Conservation (phyloP, 1,140 invertebrate genomes). For the Drosophila varians region DNA sequence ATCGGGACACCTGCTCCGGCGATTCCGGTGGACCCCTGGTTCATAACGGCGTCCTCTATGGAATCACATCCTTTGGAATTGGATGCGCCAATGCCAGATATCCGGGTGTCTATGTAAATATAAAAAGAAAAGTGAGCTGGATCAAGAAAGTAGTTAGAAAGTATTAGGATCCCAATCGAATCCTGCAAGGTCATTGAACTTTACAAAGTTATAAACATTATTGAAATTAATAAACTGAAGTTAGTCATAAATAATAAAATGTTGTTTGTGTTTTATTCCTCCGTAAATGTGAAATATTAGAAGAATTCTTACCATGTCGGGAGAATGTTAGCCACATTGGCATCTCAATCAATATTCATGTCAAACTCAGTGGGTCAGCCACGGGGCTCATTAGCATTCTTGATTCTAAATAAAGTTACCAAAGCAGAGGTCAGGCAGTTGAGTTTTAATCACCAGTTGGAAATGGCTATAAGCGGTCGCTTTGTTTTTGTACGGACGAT, state of each 20-base stretch:
- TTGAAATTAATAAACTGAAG: too few species aligned
- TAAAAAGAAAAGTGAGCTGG: conserved; percentile 23
- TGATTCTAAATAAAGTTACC: conserved; percentile 9
- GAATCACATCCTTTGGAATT: conserved; percentile 59
- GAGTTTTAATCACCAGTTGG: conserved; percentile 10
- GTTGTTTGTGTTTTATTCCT: too few species aligned
- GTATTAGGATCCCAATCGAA: conserved; percentile 5
- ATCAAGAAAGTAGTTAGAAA: conserved; percentile 6
- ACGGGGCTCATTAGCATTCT: conserved; percentile 38
- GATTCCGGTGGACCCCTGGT: conserved; percentile 60
- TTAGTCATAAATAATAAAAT: not conserved
- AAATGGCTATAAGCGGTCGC: conserved; percentile 12
- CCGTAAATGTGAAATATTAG: too few species aligned
- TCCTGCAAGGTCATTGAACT: conserved; percentile 7
- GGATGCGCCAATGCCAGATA: conserved; percentile 44
- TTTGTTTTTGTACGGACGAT: conserved; percentile 24
- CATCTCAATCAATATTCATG: conserved; percentile 29
- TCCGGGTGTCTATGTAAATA: conserved; percentile 47
- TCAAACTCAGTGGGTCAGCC: conserved; percentile 18
- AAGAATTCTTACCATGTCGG: too few species aligned
- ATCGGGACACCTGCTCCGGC: conserved; percentile 64
- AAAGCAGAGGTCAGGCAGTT: conserved; percentile 25
- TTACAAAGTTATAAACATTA: not conserved
- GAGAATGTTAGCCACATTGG: not conserved
- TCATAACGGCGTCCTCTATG: conserved; percentile 9